A percentile compares a stretch with the other conserved stretches of the same genome.
These are phyloP conservation scores for Crematogaster levior DNA, from an alignment of 2,888 invertebrate genomes.

Conservation along the genomic window DNA sequence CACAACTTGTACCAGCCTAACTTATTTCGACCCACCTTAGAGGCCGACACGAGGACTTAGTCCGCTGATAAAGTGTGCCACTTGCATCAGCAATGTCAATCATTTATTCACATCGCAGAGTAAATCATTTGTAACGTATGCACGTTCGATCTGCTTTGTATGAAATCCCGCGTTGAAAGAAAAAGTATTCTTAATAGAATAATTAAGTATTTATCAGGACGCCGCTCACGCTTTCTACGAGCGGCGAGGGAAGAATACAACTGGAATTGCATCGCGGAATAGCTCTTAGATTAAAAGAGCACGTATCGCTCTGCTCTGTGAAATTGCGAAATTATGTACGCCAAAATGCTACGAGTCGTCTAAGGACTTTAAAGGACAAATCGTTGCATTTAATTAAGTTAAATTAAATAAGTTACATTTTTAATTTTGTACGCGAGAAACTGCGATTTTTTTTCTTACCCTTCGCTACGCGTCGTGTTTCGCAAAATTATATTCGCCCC, in stretches of 20 bases:
- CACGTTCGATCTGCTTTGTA: neutral
- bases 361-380: neutral
- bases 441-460: neutral
- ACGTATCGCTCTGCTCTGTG: neutral
- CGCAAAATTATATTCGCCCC: neutral
- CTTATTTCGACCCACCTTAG: neutral
- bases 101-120: conserved; percentile 11
- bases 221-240: neutral
- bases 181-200: conserved; percentile 18
- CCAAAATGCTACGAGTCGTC: neutral
- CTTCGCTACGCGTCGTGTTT: too few relatives aligned
- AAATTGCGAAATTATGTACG: conserved; percentile 3
- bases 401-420: neutral
- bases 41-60: neutral
- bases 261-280: neutral
- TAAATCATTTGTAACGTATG: neutral
- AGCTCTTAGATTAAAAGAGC: conserved; percentile 8
- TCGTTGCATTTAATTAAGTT: neutral
- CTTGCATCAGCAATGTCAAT: neutral
- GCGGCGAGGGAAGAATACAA: neutral
- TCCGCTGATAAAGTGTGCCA: neutral
- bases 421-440: conserved; percentile 3
- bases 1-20: neutral
- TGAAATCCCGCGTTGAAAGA: neutral
- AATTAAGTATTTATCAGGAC: conserved; percentile 31